Evolutionary conservation across 2,797 vertebrate genomes (phyloP), one percentile per base, ranked within the genome.

Genomic region (Malacoraja senta): DNA sequence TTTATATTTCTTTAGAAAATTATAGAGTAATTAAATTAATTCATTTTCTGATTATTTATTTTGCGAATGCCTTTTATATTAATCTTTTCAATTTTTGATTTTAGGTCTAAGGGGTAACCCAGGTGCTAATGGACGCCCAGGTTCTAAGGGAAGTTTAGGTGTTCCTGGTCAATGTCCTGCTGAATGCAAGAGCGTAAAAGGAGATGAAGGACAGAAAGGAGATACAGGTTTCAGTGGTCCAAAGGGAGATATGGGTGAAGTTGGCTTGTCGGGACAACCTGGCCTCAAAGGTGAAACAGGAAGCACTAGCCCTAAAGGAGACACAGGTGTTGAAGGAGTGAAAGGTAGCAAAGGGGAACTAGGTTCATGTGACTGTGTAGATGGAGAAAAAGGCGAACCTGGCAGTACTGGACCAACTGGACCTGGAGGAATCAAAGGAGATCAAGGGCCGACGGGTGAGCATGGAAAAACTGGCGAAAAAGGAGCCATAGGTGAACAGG

Each of bases 31-130:
- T 38, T 3, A 58, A 63, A 61, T 29, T 61, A 63, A 32, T n/a
- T 61, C 29, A 32, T 9, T 88, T 88, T 32, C 63, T 88, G 29
- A 88, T 19, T 63, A 61, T 53, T 8, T 58, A 61, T 53, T 68
- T 68, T 86, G 38, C n/a, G 6, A 65, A 63, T 86, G 21, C 68
- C n/a, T 35, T 68, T 32, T 35, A 58, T 74, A 44, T 2, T 26
- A 53, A 74, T 44, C 32, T 58, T 58, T 65, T 76, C 38, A 53
- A 92, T 92, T 6, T 79, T 77, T 35, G 10, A 63, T 79, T 93
- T 61, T 95, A 97, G 97, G 97, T 93, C 95, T 96, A 94, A 97
- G 96, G 63, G 97, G 96, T 93, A 96, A 96, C 4, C 0, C 94
- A 0, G 96, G 96, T 32, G 53, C 94, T 15, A 96, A 96, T 93